Evolutionary conservation across 2,888 invertebrate species (phyloP).

Genomic region (Himalopsyche kuldschensis): DNA sequence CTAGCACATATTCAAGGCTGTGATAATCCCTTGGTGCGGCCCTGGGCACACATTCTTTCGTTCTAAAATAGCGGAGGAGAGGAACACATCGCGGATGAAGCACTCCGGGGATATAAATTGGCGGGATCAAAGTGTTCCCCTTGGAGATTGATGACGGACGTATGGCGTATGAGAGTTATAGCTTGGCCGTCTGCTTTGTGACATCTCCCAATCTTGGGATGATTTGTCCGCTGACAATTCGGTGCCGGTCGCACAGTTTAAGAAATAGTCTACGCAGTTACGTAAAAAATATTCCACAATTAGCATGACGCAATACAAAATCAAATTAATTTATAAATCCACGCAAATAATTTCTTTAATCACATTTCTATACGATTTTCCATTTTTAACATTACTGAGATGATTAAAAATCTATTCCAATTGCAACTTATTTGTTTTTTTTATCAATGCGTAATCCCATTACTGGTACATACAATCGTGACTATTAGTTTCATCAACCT

Average conservation of each 20-base stretch:
- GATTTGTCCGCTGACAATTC: background rate
- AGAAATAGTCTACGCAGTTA: too few relatives aligned
- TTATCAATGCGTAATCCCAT: too few relatives aligned
- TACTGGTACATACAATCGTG: too few relatives aligned
- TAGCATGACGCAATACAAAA: too few relatives aligned
- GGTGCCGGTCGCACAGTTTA: background rate
- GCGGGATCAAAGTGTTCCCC: conserved; percentile 39
- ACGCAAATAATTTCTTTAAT: too few relatives aligned
- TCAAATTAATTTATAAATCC: too few relatives aligned
- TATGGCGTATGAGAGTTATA: conserved; percentile 16
- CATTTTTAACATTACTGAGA: too few relatives aligned
- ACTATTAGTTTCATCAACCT: too few relatives aligned
- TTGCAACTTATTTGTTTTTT: too few relatives aligned
- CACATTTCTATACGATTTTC: too few relatives aligned
- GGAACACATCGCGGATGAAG: conserved; percentile 28
- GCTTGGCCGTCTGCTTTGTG: background rate
- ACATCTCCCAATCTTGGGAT: background rate
- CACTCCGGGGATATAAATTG: conserved; percentile 37
- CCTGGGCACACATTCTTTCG: conserved; percentile 16
- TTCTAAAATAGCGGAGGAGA: conserved; percentile 22
- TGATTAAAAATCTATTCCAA: too few relatives aligned
- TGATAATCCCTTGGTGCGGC: background rate
- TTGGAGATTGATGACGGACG: conserved; percentile 39
- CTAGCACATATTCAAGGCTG: background rate
- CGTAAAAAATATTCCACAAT: too few relatives aligned